phyloP scores from a whole-genome alignment of 2,888 invertebrate genomes.

The Gortyna flavago region DNA sequence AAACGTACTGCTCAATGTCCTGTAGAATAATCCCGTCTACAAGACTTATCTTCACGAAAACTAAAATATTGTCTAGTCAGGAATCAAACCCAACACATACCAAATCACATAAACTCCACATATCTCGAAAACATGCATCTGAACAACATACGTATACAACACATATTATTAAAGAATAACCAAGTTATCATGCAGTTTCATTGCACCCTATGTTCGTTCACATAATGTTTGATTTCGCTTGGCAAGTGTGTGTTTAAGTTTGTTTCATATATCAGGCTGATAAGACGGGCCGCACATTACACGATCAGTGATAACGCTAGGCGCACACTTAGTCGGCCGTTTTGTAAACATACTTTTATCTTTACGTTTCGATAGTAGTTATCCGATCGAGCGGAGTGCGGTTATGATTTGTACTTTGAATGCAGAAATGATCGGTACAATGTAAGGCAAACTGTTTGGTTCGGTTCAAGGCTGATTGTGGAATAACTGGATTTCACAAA shows the following conservation, averaged over 20 bases:
- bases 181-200: not conserved
- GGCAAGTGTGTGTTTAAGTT: not conserved
- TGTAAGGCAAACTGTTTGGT: not conserved
- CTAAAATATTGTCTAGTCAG: not conserved
- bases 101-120: slow-evolving; percentile 37
- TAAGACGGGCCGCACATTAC: slow-evolving; percentile 62
- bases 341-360: slow-evolving; percentile 67
- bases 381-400: slow-evolving; percentile 49
- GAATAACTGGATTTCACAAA: not conserved
- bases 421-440: not conserved
- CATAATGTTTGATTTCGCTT: slow-evolving; percentile 2
- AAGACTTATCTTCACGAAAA: not conserved
- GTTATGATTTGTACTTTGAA: slow-evolving; percentile 54
- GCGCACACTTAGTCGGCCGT: slow-evolving; percentile 64
- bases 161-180: slow-evolving; percentile 36
- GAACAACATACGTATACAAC: slow-evolving; percentile 17
- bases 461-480: not conserved
- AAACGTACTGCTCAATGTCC: not conserved
- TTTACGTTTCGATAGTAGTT: slow-evolving; percentile 59
- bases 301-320: slow-evolving; percentile 62
- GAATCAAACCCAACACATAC: slow-evolving; percentile 18
- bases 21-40: not conserved
- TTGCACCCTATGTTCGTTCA: accelerated
- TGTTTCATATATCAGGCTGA: slow-evolving; percentile 52
- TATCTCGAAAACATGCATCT: slow-evolving; percentile 50